phyloP scores from a whole-genome alignment of 2,888 invertebrate genomes.

The Leptopilina syphax region DNA sequence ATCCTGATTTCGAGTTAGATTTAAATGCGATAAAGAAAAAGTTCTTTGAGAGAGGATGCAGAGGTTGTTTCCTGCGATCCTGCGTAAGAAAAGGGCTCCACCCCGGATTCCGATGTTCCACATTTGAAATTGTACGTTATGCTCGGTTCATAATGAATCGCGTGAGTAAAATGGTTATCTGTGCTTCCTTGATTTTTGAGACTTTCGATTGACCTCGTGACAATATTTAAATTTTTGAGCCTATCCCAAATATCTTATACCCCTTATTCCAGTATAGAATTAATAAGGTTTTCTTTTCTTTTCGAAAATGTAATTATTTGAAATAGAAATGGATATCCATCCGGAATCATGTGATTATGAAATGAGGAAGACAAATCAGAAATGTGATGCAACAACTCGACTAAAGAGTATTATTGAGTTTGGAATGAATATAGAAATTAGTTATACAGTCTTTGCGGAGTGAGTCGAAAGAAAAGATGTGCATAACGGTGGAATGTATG shows the following conservation, averaged over 20 bases:
- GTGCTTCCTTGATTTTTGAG: slow-evolving; percentile 23
- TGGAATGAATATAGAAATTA: too few relatives aligned
- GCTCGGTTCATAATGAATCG: slow-evolving; percentile 49
- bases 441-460: too few relatives aligned
- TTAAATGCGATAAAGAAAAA: background rate
- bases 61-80: slow-evolving; percentile 61
- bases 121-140: slow-evolving; percentile 53
- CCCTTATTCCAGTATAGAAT: too few relatives aligned
- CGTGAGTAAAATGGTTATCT: slow-evolving; percentile 25
- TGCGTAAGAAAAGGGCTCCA: slow-evolving; percentile 51
- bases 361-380: too few relatives aligned
- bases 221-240: background rate
- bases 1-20: background rate
- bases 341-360: background rate
- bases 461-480: too few relatives aligned
- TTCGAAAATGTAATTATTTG: too few relatives aligned
- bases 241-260: slow-evolving; percentile 1
- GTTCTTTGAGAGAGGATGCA: slow-evolving; percentile 57
- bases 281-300: too few relatives aligned
- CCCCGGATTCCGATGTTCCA: slow-evolving; percentile 53
- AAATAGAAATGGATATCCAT: background rate
- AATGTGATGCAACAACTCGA: too few relatives aligned
- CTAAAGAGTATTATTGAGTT: too few relatives aligned
- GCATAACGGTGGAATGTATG: background rate
- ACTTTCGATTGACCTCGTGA: slow-evolving; percentile 35